Percentiles rank a stretch among this genome's conserved stretches.
These are phyloP conservation scores for Dorcus hopei DNA, from an alignment of 2,888 invertebrate genomes.

Conservation along the genomic window DNA sequence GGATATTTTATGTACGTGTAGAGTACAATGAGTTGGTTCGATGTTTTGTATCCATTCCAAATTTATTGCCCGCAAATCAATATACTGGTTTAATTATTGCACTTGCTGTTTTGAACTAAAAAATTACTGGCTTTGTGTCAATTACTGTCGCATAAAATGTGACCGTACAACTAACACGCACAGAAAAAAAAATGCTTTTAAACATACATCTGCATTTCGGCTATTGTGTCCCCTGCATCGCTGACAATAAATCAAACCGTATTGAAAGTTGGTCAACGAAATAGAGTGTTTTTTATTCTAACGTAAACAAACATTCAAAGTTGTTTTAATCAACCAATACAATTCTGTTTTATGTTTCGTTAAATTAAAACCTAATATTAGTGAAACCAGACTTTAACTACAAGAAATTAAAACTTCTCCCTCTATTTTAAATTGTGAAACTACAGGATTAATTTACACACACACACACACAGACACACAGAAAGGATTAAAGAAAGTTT, in stretches of 20 bases:
- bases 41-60: not conserved
- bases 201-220: too few relatives aligned
- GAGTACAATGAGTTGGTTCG: not conserved
- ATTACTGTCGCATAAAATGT: not conserved
- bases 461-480: too few relatives aligned
- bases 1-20: not conserved
- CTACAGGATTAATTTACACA: too few relatives aligned
- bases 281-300: not conserved
- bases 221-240: not conserved
- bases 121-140: not conserved
- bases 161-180: not conserved
- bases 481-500: too few relatives aligned
- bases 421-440: too few relatives aligned
- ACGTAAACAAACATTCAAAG: too few relatives aligned
- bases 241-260: not conserved
- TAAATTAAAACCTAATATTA: too few relatives aligned
- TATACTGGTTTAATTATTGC: not conserved
- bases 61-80: constrained; percentile 4
- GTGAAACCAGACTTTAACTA: too few relatives aligned
- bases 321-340: too few relatives aligned
- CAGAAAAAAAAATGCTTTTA: too few relatives aligned
- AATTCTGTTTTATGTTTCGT: too few relatives aligned
- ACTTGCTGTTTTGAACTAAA: not conserved
- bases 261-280: not conserved
- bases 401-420: too few relatives aligned